A percentile compares a stretch with the other conserved stretches of the same genome.
Conservation (phyloP, 2,113 vertebrate species). For the Saiga tatarica region DNA sequence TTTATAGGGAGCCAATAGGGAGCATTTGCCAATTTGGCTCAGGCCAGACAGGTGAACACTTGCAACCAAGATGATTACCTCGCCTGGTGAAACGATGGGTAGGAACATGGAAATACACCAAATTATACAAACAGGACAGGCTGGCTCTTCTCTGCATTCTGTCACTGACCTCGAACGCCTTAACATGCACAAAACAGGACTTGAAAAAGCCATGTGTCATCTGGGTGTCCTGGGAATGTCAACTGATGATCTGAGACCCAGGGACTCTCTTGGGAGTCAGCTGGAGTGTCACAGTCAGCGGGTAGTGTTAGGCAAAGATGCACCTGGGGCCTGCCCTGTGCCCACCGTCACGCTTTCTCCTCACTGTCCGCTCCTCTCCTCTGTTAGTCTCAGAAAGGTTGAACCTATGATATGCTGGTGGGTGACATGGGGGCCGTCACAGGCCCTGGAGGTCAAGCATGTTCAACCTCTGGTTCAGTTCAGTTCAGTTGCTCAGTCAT, state of each 20-base stretch:
- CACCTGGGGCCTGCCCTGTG: not conserved
- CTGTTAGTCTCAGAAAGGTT: not conserved
- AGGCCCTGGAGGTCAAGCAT: not conserved
- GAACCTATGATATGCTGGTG: accelerated
- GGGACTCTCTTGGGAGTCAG: not conserved
- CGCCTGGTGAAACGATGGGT: not conserved
- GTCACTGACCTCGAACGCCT: not conserved
- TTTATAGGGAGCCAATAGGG: not conserved
- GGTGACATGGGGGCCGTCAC: accelerated
- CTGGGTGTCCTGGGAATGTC: not conserved
- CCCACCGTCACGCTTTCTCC: not conserved
- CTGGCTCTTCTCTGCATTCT: not conserved
- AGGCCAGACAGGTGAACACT: slow-evolving; percentile 52
- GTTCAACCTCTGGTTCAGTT: not conserved
- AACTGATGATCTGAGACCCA: not conserved
- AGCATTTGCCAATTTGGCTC: slow-evolving; percentile 14
- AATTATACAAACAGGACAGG: not conserved
- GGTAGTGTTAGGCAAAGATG: accelerated
- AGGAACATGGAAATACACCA: not conserved
- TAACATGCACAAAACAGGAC: not conserved
- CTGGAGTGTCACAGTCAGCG: accelerated
- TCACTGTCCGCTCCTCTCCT: not conserved
- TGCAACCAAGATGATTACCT: not conserved
- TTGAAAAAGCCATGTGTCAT: not conserved
- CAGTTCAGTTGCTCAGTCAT: too few species aligned